These are phyloP conservation scores for Bactericera cockerelli DNA, from an alignment of 1,140 invertebrate genomes.

Conservation along the genomic window DNA sequence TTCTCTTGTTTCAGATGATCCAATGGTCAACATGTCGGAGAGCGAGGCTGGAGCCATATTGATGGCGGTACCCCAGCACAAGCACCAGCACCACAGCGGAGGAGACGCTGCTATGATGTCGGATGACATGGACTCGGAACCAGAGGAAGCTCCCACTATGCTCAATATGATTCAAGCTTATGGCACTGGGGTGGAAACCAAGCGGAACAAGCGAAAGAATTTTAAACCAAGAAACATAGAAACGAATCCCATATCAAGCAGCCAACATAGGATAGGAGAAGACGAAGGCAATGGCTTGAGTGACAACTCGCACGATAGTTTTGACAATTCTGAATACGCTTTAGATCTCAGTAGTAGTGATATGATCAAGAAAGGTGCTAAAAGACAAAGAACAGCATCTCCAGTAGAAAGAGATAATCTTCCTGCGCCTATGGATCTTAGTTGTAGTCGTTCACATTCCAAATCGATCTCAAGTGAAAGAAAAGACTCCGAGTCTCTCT, in stretches of 20 bases:
- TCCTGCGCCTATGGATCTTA: constrained; percentile 23
- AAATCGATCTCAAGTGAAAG: constrained; percentile 5
- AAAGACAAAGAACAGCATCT: constrained; percentile 8
- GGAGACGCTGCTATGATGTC: constrained; percentile 19
- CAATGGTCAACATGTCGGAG: constrained; percentile 25
- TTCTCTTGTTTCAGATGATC: constrained; percentile 17
- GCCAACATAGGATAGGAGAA: background rate
- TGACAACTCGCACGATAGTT: constrained; percentile 9
- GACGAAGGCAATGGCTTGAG: constrained; percentile 8
- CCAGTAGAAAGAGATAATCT: constrained; percentile 13
- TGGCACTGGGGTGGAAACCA: constrained; percentile 15
- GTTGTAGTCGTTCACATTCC: constrained; percentile 14
- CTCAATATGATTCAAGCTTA: constrained; percentile 14
- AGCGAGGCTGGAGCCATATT: constrained; percentile 22
- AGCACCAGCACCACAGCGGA: constrained; percentile 14
- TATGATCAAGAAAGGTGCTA: constrained; percentile 16
- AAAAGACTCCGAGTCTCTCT: constrained; percentile 13
- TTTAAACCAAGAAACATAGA: constrained; percentile 34
- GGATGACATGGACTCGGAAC: constrained; percentile 22
- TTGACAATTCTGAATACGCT: constrained; percentile 10
- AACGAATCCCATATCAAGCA: constrained; percentile 19
- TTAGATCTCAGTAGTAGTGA: constrained; percentile 16
- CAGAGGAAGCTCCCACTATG: constrained; percentile 15
- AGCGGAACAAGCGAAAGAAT: constrained; percentile 34
- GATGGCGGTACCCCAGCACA: constrained; percentile 17